Evolutionary conservation across 35 echinoderm and acorn worm species (phyloP), one percentile per base, ranked within the genome.

Genomic region (Nesometra sesokonis): DNA sequence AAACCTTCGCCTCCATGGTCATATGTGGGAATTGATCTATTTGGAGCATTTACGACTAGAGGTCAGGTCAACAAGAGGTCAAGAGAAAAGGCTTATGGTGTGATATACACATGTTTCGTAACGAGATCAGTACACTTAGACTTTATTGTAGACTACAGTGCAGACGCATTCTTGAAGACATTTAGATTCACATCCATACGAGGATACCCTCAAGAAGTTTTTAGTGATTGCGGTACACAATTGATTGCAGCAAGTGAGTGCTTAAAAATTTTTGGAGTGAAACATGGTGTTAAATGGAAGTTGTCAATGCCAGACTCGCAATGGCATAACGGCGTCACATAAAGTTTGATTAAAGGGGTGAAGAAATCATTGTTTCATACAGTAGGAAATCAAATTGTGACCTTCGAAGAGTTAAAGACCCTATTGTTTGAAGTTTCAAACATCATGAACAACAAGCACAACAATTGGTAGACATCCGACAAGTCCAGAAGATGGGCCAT

Each of bases 321-420:
- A 0, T 87, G 85, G 85, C 90, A 91, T 78, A 91, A 91, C 39
- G 85, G 90, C 23, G 85, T 91, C 0, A 91, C 90, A 1, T 5
- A 84, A 29, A 84, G 82, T 38, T 31, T 84, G 29, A 84, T 47
- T 32, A 40, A 13, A 46, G 82, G 82, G 15, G 30, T 84, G 3
- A 84, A 84, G 82, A 84, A 84, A 31, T 5, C 82, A 13, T 27
- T 84, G 4, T 30, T 11, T 17, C 82, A 84, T 47, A 13, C 29
- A 5, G 46, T 84, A 5, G 82, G 82, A 30, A 36, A 21, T 0
- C 34, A 84, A 29, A 29, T 46, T 4, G 3, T 84, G 35, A 7
- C 82, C 5, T 84, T 17, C 82, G 29, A 30, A 0, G 82, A 84
- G 36, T 30, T 84, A 7, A 34, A 84, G 82, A n/a, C n/a, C n/a